Percentiles rank a stretch among this genome's conserved stretches.
phyloP scores from a whole-genome alignment of 2,113 vertebrate species.

The Halichoerus grypus region DNA sequence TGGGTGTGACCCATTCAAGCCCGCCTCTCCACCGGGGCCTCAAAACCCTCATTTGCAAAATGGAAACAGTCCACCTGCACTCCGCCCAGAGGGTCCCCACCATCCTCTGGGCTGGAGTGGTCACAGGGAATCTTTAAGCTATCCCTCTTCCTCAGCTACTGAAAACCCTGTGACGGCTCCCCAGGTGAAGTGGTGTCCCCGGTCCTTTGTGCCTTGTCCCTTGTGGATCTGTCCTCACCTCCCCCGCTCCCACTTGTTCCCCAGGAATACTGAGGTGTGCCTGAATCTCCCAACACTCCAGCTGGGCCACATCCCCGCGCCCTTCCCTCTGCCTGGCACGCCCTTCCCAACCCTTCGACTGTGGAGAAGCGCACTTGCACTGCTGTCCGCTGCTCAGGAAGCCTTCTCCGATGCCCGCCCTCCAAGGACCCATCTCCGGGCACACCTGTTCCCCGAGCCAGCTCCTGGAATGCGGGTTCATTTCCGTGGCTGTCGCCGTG shows the following conservation, averaged over 20 bases:
- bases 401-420: background rate
- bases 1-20: background rate
- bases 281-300: background rate
- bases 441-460: background rate
- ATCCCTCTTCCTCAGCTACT: background rate
- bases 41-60: background rate
- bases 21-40: background rate
- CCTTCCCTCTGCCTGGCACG: background rate
- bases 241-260: background rate
- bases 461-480: background rate
- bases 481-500: accelerated
- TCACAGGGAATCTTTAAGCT: background rate
- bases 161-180: background rate
- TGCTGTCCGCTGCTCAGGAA: background rate
- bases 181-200: background rate
- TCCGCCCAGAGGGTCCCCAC: background rate
- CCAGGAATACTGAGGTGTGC: background rate
- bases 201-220: background rate
- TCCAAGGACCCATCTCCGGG: background rate
- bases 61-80: background rate
- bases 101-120: background rate
- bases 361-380: accelerated
- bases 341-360: background rate
- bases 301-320: background rate
- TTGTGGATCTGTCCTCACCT: background rate